Evolutionary conservation across 1,140 invertebrate genomes (phyloP).

Genomic region (Saccostrea echinata): DNA sequence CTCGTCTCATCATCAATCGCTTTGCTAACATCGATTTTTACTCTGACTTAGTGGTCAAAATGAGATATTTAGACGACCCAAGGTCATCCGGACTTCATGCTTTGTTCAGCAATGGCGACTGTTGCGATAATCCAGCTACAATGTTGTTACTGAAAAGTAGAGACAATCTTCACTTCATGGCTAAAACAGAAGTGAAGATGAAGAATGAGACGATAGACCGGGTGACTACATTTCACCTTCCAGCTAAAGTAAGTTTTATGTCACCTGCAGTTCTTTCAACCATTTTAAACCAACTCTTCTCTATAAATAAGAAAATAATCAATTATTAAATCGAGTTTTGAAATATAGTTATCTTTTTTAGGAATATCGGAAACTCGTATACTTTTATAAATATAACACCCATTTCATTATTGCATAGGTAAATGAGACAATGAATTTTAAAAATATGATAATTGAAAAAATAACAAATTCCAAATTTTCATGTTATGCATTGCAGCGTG

Average conservation of each 20-base stretch:
- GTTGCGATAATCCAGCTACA: constrained; percentile 46
- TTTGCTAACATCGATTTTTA: constrained; percentile 38
- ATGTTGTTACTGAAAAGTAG: constrained; percentile 48
- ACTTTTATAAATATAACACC: too few relatives aligned
- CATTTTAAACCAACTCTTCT: not conserved
- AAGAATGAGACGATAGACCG: not conserved
- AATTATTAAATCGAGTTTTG: not conserved
- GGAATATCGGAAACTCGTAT: too few relatives aligned
- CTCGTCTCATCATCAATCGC: constrained; percentile 10
- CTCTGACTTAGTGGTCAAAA: constrained; percentile 42
- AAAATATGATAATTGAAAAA: not conserved
- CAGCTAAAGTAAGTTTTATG: constrained; percentile 44
- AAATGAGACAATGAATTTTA: not conserved
- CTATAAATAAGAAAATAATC: not conserved
- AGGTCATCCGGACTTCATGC: not conserved
- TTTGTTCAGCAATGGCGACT: constrained; percentile 53
- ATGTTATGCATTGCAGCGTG: constrained; percentile 30
- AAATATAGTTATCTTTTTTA: not conserved
- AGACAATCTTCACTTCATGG: constrained; percentile 52
- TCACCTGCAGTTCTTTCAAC: not conserved
- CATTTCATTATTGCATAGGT: too few relatives aligned
- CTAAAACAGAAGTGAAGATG: not conserved
- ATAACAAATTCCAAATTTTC: not conserved
- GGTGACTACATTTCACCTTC: constrained; percentile 44
- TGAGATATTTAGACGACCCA: constrained; percentile 34